Evolutionary conservation across 2,888 invertebrate genomes (phyloP).

Genomic region (Coelopa pilipes): DNA sequence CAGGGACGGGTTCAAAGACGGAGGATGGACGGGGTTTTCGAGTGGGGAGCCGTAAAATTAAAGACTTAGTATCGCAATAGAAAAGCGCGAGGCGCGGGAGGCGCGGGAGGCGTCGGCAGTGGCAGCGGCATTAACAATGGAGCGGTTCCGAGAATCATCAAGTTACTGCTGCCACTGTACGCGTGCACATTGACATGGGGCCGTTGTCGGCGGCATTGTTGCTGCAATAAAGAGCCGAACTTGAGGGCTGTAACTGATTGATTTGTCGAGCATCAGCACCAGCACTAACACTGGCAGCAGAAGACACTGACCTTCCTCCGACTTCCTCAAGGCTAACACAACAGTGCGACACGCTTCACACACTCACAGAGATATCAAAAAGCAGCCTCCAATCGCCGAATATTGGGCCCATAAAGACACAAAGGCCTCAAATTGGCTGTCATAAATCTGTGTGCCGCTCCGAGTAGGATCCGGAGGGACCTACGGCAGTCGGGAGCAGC

Average conservation of each 20-base stretch:
- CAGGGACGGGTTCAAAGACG: too few species aligned
- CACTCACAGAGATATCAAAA: conserved; percentile 11
- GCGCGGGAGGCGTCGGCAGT: background rate
- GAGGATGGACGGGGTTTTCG: background rate
- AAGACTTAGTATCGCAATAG: conserved; percentile 34
- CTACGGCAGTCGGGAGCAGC: background rate
- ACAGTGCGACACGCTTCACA: conserved; percentile 4
- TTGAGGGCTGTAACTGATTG: conserved; percentile 57
- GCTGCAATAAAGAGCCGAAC: conserved; percentile 2
- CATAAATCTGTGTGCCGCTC: conserved; percentile 24
- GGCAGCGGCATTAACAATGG: conserved; percentile 8
- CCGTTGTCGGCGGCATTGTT: background rate
- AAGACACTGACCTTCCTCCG: conserved; percentile 28
- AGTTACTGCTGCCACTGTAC: conserved; percentile 13
- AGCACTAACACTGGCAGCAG: background rate
- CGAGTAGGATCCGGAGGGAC: background rate
- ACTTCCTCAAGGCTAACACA: conserved; percentile 29
- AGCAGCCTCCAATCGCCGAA: background rate
- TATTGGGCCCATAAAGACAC: conserved; percentile 19
- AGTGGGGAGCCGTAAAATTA: conserved; percentile 18
- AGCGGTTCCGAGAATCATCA: conserved; percentile 26
- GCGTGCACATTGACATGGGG: conserved; percentile 21
- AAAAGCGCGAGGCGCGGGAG: conserved; percentile 17
- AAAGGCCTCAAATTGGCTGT: conserved; percentile 31
- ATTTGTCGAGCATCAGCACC: conserved; percentile 45